Base-by-base conservation (phyloP, 92 coral and sea anemone genomes). In the Palythoa heliodiscus region DNA sequence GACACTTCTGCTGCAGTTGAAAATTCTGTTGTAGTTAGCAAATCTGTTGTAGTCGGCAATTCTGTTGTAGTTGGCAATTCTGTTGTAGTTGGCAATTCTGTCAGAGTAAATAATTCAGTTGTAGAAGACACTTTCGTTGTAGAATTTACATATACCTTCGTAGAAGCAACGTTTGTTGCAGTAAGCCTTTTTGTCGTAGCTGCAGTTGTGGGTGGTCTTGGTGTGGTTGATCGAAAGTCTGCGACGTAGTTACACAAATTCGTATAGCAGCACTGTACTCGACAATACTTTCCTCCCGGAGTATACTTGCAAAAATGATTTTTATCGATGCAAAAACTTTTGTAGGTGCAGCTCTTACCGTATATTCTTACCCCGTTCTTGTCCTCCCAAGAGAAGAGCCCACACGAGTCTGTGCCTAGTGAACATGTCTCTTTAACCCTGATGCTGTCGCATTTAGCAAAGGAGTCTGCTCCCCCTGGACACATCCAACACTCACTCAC, bases 401-500 rank as follows among this genome's bases (percentile, higher is more conserved):
- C 83, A 37, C 83, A 79, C 2, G 83, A 19, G 7, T 79, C 40
- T 22, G 73, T 79, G 3, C 83, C 83, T 16, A 4, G 16, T 0
- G 13, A 40, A n/a, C 83, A 79, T 12, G 5, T 47, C 23, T 79
- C 71, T 52, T 37, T 79, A 68, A 61, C 84, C 43, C 39, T 63
- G 17, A 11, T n/a, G 4, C 15, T 80, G 84, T 80, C 84, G 13
- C 84, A 80, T 1, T 24, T 52, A 1, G 84, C 47, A 80, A 66
- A 66, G 14, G 84, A 80, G 15, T 70, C 70, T 11, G 73, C 74
- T 3, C 84, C 84, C 1, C 84, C 72, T 0, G 73, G 84, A 19
- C 84, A 80, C 84, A 80, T 80, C 84, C 84, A 80, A 17, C 84
- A 80, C 57, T 80, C 73, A 22, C 43, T 63, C 73, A 80, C 84